Base-by-base conservation (phyloP, 2,797 vertebrate genomes). In the Muraenolepis orangiensis region DNA sequence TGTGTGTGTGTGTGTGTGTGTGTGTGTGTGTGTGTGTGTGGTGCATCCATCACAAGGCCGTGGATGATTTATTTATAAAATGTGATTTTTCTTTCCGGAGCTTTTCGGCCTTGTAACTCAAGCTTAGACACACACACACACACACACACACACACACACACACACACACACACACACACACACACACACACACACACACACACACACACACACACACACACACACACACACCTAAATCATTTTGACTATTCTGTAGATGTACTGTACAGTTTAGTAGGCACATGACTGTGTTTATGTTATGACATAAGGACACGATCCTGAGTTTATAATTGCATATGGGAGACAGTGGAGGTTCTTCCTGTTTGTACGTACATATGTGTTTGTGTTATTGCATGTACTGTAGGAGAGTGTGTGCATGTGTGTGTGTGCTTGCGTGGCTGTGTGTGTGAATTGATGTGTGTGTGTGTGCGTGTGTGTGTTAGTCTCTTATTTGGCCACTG, bases 51-150 rank as follows among this genome's bases (percentile, higher is more conserved):
- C 78, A 78, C 78, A 77, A 81, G 81, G 77, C 81, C 76, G 73
- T 70, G 80, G 78, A 88, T 91, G 89, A 91, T 90, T 92, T 91
- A 91, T 92, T 89, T 87, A 91, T 88, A 78, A 91, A 88, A 89
- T 90, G 83, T 87, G 84, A 91, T 88, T 90, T 90, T 88, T 87
- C 82, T 84, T 88, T 85, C 86, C 86, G 77, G 74, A 74, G 88
- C 84, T 87, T 82, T 86, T 74, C 79, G 82, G 73, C 75, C 77
- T 84, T 85, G 80, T 84, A 85, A 85, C 82, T 80, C 78, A 85
- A 83, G 18, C 73, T 81, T 75, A 82, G 38, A 32, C 12, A 20
- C 75, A 66, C 71, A 81, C 61, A 76, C 81, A 74, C 73, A 75
- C 75, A 70, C 30, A 64, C 79, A 71, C 75, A 69, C 23, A 23